Evolutionary conservation across 2,888 invertebrate genomes (phyloP).

Genomic region (Anagyrus pseudococci): DNA sequence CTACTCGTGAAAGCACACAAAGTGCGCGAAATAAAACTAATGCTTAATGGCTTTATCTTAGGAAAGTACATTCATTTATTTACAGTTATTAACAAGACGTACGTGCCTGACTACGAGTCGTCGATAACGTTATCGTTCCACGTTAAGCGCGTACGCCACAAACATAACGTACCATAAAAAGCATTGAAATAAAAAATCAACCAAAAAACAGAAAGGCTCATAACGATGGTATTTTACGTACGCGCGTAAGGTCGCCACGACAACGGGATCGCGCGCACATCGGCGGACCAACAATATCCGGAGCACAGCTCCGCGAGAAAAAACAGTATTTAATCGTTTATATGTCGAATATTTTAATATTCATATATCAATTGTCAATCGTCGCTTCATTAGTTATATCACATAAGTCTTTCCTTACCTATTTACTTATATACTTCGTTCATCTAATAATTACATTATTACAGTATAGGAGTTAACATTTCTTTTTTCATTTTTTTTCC

Average conservation of each 20-base stretch:
- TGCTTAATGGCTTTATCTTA: conserved; percentile 9
- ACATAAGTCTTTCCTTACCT: conserved; percentile 49
- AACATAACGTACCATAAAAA: too few relatives aligned
- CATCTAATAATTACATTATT: conserved; percentile 33
- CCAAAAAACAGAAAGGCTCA: too few relatives aligned
- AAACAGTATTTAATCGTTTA: conserved; percentile 47
- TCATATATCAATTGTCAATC: conserved; percentile 34
- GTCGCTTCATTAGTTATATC: conserved; percentile 49
- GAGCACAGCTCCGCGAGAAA: conserved; percentile 56
- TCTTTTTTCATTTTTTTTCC: conserved; percentile 2
- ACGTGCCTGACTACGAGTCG: conserved; percentile 11
- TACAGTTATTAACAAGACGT: conserved; percentile 34
- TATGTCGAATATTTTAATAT: conserved; percentile 25
- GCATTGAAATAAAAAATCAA: too few relatives aligned
- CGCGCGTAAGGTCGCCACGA: neutral
- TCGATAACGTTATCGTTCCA: conserved; percentile 23
- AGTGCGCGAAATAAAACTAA: conserved; percentile 3
- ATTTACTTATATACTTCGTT: conserved; percentile 15
- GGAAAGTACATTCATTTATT: conserved; percentile 30
- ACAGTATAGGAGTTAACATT: conserved; percentile 25
- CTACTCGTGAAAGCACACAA: conserved; percentile 14
- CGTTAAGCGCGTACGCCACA: too few relatives aligned
- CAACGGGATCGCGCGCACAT: conserved; percentile 22
- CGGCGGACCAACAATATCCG: conserved; percentile 40
- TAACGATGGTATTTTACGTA: too few relatives aligned